Percentiles rank a stretch among this genome's conserved stretches.
Evolutionary conservation across 2,113 vertebrate species (phyloP).

Genomic region (Sinocyclocheilus maitianheensis): DNA sequence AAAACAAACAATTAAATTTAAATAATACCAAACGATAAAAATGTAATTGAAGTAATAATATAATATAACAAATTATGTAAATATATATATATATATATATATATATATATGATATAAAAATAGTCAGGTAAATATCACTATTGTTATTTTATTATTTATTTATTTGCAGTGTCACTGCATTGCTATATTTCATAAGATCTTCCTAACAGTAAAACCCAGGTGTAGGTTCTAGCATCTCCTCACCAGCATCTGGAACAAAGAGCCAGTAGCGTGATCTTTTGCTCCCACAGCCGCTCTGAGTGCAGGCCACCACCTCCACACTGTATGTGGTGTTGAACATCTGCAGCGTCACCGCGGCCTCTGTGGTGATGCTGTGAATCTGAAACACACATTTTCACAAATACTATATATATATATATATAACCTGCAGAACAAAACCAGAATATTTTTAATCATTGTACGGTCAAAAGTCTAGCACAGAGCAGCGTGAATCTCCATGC

Average conservation of each 20-base stretch:
- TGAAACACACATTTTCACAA: constrained; percentile 50
- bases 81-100: too few species aligned
- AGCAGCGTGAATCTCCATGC: not conserved
- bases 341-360: constrained; percentile 62
- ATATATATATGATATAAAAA: too few species aligned
- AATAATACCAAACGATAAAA: too few species aligned
- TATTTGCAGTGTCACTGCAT: not conserved
- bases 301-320: constrained; percentile 84
- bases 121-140: too few species aligned
- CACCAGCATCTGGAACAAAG: constrained; percentile 80
- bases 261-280: constrained; percentile 77
- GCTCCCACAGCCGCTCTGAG: constrained; percentile 84
- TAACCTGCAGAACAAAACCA: not conserved
- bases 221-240: constrained; percentile 50
- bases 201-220: not conserved
- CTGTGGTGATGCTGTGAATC: constrained; percentile 68
- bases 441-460: not conserved
- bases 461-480: not conserved
- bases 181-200: not conserved
- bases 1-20: too few species aligned
- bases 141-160: too few species aligned
- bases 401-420: not conserved
- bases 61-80: too few species aligned
- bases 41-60: too few species aligned
- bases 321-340: constrained; percentile 84